Base-by-base conservation (phyloP, 2,888 invertebrate species). In the Adelognathus sp. region DNA sequence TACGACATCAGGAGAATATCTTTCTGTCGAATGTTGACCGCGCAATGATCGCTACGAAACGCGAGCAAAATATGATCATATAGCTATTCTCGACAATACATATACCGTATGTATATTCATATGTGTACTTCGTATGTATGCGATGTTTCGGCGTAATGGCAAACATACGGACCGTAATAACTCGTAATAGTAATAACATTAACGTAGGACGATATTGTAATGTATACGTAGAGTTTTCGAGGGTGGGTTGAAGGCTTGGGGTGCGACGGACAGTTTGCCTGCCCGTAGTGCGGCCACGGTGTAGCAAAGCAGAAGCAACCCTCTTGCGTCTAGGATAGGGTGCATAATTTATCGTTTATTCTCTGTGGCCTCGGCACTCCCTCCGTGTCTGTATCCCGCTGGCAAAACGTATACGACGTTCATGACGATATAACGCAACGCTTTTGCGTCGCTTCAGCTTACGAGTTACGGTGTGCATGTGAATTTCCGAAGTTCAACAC, bases 331-430 rank as follows among this genome's bases (percentile, higher is more conserved):
- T 72, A 67, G 77, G 74, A 76, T 78, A 79, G 87, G 91, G 90
- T 90, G 90, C 89, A 91, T 91, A 91, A 91, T 90, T 91, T 91
- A 91, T 90, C 88, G 90, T 82, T n/a, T 84, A 79, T 80, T 81
- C 80, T 83, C 83, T 83, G 81, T 72, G 69, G 77, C 82, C 70
- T 29, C 54, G 61, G 58, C 21, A n/a, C 52, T 41, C 41, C 33
- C 60, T 9, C 36, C 60, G 7, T 46, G 6, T 56, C 56, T 44
- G 39, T 29, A 69, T 33, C 64, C 69, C 44, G 27, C 41, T 16
- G 50, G 61, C 41, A n/a, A 63, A 73, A 50, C 67, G 39, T 71
- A 60, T 44, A 50, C 50, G 63, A 64, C 74, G 46, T 21, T 18
- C 63, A 69, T 54, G 70, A 75, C 52, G 46, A 61, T 69, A n/a